phyloP scores from a whole-genome alignment of 1,140 invertebrate genomes.

The Drosophila virilis region DNA sequence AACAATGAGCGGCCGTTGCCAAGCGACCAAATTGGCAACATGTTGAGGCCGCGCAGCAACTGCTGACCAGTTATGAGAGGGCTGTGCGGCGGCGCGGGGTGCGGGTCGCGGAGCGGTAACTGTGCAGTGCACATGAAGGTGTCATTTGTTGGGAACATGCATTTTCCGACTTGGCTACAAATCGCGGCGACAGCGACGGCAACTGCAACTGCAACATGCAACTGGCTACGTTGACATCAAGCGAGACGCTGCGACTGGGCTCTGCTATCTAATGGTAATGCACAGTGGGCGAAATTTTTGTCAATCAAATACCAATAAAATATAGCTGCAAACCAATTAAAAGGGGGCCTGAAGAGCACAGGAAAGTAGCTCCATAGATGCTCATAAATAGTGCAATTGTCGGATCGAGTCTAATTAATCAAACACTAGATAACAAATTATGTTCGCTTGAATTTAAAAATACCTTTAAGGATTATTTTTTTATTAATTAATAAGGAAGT shows the following conservation, averaged over 20 bases:
- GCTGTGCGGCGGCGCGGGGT: not conserved
- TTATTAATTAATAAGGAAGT: too few species aligned
- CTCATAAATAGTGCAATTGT: too few species aligned
- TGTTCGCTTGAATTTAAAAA: too few species aligned
- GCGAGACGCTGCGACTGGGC: constrained; percentile 27
- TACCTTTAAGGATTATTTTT: too few species aligned
- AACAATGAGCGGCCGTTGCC: constrained; percentile 63
- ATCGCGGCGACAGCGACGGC: constrained; percentile 57
- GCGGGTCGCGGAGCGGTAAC: constrained; percentile 1
- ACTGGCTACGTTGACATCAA: constrained; percentile 40
- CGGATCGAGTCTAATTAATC: too few species aligned
- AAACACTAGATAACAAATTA: too few species aligned
- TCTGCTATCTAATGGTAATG: constrained; percentile 48
- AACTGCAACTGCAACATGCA: constrained; percentile 43
- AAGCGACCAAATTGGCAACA: constrained; percentile 67
- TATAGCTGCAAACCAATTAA: too few species aligned
- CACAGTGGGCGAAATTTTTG: constrained; percentile 22
- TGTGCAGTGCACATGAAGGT: constrained; percentile 72
- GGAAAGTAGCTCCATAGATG: too few species aligned
- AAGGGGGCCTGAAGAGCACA: too few species aligned
- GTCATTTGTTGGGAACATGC: constrained; percentile 79
- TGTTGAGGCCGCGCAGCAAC: constrained; percentile 41
- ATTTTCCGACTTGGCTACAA: constrained; percentile 76
- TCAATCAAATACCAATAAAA: too few species aligned
- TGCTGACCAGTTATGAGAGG: constrained; percentile 54